Base-by-base conservation (phyloP, 2,797 vertebrate species). In the Sternotherus odoratus region DNA sequence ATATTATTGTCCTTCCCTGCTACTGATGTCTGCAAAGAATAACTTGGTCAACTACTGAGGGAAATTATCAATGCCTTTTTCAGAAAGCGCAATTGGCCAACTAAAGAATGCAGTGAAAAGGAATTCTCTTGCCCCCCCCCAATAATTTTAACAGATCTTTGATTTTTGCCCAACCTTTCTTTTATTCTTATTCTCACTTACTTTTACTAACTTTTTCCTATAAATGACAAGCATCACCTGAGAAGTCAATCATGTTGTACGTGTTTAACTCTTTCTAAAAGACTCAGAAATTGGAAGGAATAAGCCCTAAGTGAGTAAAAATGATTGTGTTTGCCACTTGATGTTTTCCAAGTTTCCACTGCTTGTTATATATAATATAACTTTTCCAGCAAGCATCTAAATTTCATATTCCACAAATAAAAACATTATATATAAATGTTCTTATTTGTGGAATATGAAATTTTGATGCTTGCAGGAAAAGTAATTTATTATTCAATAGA, bases 101-200 rank as follows among this genome's bases (percentile, higher is more conserved):
- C 83, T 77, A 79, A 43, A 95, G 72, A 94, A 91, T 48, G 93
- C 83, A 81, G 87, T n/a, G 83, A 83, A 95, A 95, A 89, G 74
- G 57, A 60, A 77, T 93, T 94, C 72, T 48, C 46, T 48, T 48
- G 46, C 46, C 82, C 33, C 5, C 82, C 78, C 77, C 72, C 81
- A 23, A 26, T 54, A 93, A 26, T 91, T 90, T 83, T 85, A 79
- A 66, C 48, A 77, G 72, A 51, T 51, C 53, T 81, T 80, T 80
- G 84, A 57, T 82, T 81, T 89, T 90, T 85, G 85, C 24, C 30
- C 33, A 69, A 50, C 23, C 60, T 19, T 1, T 83, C 77, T 90
- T 77, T 77, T 85, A 12, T 91, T 95, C 92, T 69, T 85, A 26
- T 33, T 93, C 87, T 83, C 50, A 49, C 36, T 46, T 53, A 21